phyloP scores from a whole-genome alignment of 2,797 vertebrate genomes.

The Argya squamiceps region DNA sequence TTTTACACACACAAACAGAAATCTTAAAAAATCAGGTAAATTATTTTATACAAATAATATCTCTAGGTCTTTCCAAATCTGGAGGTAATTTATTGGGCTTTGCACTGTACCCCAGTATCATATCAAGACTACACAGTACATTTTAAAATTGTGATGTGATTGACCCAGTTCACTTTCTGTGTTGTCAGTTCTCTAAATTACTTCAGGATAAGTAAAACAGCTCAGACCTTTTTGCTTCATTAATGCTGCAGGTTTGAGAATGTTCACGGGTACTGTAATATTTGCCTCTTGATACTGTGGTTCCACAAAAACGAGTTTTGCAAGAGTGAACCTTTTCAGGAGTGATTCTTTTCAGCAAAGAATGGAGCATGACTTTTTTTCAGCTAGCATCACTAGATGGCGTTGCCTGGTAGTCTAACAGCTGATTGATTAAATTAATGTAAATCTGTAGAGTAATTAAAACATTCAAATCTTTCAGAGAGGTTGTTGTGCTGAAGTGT shows the following conservation, averaged over 20 bases:
- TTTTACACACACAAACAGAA: background rate
- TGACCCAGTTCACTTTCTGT: background rate
- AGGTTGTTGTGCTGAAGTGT: background rate
- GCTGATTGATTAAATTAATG: background rate
- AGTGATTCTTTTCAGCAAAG: background rate
- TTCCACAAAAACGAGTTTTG: background rate
- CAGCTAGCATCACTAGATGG: slow-evolving; percentile 30
- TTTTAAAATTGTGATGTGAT: background rate
- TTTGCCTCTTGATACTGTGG: background rate
- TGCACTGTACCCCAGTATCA: background rate
- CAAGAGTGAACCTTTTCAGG: background rate
- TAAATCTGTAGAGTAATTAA: background rate
- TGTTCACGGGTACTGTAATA: background rate
- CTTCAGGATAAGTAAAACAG: background rate
- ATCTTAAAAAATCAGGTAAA: background rate
- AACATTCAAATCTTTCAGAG: background rate
- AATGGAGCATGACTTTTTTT: background rate
- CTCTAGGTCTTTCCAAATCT: background rate
- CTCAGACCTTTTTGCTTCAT: background rate
- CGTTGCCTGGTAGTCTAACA: slow-evolving; percentile 12
- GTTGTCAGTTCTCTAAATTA: background rate
- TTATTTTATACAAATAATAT: background rate
- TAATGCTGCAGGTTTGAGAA: background rate
- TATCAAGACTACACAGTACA: background rate
- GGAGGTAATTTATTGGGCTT: background rate